phyloP scores from a whole-genome alignment of 1,140 invertebrate species.

The Cyclargus thomasi region DNA sequence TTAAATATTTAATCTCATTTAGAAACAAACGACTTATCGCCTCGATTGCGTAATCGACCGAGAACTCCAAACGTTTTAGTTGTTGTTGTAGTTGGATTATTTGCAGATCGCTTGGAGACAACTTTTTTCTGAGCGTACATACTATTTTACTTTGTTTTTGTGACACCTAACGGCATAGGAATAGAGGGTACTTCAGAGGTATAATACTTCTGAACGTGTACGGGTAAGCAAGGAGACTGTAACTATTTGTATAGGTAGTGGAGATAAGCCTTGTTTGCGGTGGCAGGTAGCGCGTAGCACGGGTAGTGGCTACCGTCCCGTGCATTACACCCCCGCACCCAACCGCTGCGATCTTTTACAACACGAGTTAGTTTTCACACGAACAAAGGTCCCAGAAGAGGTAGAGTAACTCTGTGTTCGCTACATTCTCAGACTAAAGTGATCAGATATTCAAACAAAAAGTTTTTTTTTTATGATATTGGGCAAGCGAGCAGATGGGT shows the following conservation, averaged over 20 bases:
- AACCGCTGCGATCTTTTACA: neutral
- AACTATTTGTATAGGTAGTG: slow-evolving; percentile 16
- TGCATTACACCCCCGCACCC: slow-evolving; percentile 49
- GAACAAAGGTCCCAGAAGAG: no score
- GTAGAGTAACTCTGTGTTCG: no score
- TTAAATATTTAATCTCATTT: slow-evolving; percentile 7
- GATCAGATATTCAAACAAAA: no score
- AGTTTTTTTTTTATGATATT: no score
- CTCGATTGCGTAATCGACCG: neutral
- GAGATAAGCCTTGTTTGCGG: slow-evolving; percentile 58
- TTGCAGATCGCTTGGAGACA: neutral
- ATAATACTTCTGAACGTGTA: no score
- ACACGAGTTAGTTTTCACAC: no score
- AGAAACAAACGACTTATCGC: neutral
- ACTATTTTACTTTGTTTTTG: no score
- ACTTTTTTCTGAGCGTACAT: neutral
- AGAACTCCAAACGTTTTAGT: neutral
- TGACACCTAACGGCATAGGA: no score
- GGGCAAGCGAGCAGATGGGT: no score
- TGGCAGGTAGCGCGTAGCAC: slow-evolving; percentile 56
- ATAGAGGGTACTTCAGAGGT: no score
- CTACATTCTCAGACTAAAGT: no score
- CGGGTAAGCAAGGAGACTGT: neutral
- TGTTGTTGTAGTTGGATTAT: no score
- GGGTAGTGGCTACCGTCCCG: slow-evolving; percentile 70